These are phyloP conservation scores for Sebastolobus altivelis DNA, from an alignment of 2,797 vertebrate genomes.

Conservation along the genomic window DNA sequence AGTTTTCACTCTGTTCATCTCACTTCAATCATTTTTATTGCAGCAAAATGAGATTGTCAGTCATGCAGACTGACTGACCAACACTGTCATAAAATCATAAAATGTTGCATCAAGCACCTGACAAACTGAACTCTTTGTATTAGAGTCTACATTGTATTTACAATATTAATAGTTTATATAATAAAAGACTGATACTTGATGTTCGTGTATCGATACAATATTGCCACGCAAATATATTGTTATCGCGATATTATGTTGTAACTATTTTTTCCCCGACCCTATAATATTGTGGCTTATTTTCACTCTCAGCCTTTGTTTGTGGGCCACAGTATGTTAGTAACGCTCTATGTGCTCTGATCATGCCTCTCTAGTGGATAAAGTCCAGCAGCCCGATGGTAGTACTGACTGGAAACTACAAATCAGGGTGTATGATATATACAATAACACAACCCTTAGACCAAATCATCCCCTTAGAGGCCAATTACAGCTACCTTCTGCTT, in stretches of 20 bases:
- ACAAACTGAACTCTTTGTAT: too few relatives aligned
- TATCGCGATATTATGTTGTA: not conserved
- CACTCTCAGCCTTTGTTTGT: not conserved
- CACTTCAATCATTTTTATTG: too few relatives aligned
- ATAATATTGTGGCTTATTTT: not conserved
- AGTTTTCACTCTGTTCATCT: too few relatives aligned
- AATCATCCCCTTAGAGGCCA: constrained; percentile 74
- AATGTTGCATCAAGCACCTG: too few relatives aligned
- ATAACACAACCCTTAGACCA: constrained; percentile 41
- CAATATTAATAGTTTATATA: too few relatives aligned
- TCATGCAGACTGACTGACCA: too few relatives aligned
- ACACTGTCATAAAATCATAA: too few relatives aligned
- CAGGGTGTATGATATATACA: constrained; percentile 21
- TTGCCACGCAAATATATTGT: not conserved
- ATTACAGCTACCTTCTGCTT: constrained; percentile 64
- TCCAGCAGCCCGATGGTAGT: constrained; percentile 9
- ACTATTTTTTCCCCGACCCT: accelerated
- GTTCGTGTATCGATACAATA: not conserved
- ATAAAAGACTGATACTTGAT: too few relatives aligned
- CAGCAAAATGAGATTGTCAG: too few relatives aligned
- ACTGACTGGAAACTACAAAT: constrained; percentile 35
- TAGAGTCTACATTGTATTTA: too few relatives aligned
- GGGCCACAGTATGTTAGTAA: not conserved
- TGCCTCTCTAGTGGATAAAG: constrained; percentile 26
- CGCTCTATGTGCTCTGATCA: constrained; percentile 16